These are phyloP conservation scores for Gnathonemus longibarbis DNA, from an alignment of 2,113 vertebrate genomes.

Conservation along the genomic window DNA sequence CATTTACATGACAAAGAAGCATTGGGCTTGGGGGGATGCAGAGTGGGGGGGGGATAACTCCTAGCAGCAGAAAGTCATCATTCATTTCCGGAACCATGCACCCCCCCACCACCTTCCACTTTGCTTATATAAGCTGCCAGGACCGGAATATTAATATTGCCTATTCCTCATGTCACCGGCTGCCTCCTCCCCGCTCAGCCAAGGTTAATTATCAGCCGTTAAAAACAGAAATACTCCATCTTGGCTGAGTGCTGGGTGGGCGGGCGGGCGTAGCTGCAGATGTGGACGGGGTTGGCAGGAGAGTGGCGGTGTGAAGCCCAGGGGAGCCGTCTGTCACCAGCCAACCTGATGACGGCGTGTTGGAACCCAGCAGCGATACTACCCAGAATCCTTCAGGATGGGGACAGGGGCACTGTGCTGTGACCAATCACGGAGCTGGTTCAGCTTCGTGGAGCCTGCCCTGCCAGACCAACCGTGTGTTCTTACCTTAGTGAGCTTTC, in stretches of 20 bases:
- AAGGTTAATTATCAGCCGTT: slow-evolving; percentile 50
- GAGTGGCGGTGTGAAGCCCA: not conserved
- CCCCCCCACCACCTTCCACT: slow-evolving; percentile 17
- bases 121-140: slow-evolving; percentile 32
- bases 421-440: not conserved
- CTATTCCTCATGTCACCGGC: slow-evolving; percentile 37
- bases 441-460: not conserved
- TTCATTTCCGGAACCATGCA: not conserved
- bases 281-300: slow-evolving; percentile 5
- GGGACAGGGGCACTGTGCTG: not conserved
- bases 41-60: not conserved
- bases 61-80: slow-evolving; percentile 14
- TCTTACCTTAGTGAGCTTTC: not conserved
- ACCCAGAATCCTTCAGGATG: not conserved
- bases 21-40: not conserved
- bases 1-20: not conserved
- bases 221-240: slow-evolving; percentile 32
- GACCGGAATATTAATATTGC: slow-evolving; percentile 38
- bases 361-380: not conserved
- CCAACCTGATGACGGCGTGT: not conserved
- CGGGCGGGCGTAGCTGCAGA: slow-evolving; percentile 18
- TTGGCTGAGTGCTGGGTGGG: slow-evolving; percentile 2
- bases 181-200: slow-evolving; percentile 26
- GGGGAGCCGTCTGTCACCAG: not conserved
- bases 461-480: not conserved